A percentile compares a stretch with the other conserved stretches of the same genome.
Evolutionary conservation across 2,113 vertebrate species (phyloP).

Genomic region (Salvelinus sp.): DNA sequence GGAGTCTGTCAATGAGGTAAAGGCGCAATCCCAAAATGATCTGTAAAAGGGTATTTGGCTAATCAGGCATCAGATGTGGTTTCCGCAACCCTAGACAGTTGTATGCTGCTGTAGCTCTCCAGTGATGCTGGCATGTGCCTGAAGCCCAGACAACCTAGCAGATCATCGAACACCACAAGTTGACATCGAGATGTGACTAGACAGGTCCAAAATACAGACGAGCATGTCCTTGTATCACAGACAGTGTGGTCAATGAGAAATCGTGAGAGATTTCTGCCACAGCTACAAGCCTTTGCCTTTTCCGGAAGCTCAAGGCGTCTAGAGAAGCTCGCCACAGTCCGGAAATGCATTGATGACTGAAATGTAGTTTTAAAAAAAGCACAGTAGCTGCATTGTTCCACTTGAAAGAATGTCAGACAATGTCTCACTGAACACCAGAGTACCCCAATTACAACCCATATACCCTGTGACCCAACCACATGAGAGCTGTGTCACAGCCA

Average conservation of each 20-base stretch:
- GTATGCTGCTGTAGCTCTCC: neutral
- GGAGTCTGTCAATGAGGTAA: too few relatives aligned
- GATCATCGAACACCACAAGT: too few relatives aligned
- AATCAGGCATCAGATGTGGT: too few relatives aligned
- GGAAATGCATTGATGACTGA: neutral
- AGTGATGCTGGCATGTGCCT: too few relatives aligned
- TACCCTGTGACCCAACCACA: neutral
- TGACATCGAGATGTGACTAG: neutral
- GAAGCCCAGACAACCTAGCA: too few relatives aligned
- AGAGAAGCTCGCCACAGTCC: neutral
- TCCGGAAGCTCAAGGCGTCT: neutral
- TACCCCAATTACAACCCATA: neutral
- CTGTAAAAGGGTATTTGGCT: too few relatives aligned
- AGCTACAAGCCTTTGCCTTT: neutral
- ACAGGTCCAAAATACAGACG: neutral
- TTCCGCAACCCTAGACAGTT: too few relatives aligned
- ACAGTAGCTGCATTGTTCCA: constrained; percentile 25
- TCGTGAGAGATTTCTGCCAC: neutral
- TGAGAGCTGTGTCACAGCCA: neutral
- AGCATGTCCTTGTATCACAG: neutral
- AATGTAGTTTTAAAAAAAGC: neutral
- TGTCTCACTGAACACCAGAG: neutral
- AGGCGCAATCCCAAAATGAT: too few relatives aligned
- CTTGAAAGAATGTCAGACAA: constrained; percentile 7
- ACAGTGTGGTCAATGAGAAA: neutral